A percentile compares a stretch with the other conserved stretches of the same genome.
Conservation (phyloP, 2,113 vertebrate species). For the Peucedramus taeniatus region DNA sequence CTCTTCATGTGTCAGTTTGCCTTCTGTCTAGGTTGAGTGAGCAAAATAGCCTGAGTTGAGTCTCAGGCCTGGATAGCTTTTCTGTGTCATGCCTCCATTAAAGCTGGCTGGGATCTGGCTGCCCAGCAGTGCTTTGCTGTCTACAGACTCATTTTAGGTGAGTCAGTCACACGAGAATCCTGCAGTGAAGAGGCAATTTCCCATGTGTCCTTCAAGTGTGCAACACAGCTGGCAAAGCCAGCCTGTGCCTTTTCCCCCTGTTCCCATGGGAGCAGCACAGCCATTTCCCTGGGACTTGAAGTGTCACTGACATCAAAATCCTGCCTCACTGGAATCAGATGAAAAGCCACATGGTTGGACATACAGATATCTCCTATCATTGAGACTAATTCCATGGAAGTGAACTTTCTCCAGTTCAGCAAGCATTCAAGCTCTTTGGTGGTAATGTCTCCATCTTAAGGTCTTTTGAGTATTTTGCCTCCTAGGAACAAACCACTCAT, state of each 20-base stretch:
- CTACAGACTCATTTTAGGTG: neutral
- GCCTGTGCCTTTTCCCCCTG: neutral
- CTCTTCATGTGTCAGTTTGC: neutral
- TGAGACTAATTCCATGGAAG: neutral
- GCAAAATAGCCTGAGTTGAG: neutral
- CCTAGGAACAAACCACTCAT: neutral
- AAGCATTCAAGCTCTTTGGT: neutral
- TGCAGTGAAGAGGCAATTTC: fast-evolving
- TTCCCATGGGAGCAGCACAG: neutral
- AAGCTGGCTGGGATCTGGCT: neutral
- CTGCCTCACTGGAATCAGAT: neutral
- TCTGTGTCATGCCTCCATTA: neutral
- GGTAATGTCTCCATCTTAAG: neutral
- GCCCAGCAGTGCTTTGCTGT: neutral
- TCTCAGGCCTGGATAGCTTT: neutral
- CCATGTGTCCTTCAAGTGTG: fast-evolving
- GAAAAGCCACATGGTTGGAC: neutral
- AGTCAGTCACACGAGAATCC: neutral
- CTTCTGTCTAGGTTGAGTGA: neutral
- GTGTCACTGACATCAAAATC: neutral
- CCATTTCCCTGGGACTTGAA: neutral
- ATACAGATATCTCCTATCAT: fast-evolving
- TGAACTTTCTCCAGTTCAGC: neutral
- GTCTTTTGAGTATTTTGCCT: neutral
- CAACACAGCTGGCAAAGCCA: neutral